phyloP scores from a whole-genome alignment of 2,888 invertebrate genomes.

The Sepioteuthis lessoniana region DNA sequence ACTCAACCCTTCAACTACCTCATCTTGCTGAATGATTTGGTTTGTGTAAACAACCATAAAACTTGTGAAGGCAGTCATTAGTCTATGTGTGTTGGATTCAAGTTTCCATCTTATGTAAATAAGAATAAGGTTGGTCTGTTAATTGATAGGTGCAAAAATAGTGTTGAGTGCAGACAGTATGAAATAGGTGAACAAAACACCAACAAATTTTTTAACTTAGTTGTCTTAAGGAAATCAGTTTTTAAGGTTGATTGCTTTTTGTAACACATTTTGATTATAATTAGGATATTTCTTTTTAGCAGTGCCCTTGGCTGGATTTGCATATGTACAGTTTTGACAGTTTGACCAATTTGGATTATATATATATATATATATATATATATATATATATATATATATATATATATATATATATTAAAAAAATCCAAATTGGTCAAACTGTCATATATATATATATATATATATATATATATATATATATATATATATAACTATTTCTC shows the following conservation, averaged over 20 bases:
- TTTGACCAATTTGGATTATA: background rate
- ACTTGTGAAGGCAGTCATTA: background rate
- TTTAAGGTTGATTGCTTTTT: background rate
- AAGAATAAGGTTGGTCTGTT: background rate
- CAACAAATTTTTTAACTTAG: background rate
- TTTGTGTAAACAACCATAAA: background rate
- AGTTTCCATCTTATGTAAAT: background rate
- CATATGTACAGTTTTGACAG: background rate
- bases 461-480: too few relatives aligned
- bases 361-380: background rate
- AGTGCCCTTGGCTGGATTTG: background rate
- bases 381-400: too few relatives aligned
- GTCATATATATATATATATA: too few relatives aligned
- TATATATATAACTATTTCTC: too few relatives aligned
- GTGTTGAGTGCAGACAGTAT: background rate
- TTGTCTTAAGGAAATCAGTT: background rate
- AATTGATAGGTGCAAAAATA: background rate
- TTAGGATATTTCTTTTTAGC: background rate
- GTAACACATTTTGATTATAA: background rate
- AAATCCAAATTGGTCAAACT: too few relatives aligned
- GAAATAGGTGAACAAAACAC: background rate
- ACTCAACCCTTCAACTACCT: background rate
- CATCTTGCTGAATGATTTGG: background rate
- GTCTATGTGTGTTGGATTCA: background rate
- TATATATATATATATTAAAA: background rate